Evolutionary conservation across 2,888 invertebrate species (phyloP), one percentile per base, ranked within the genome.

Genomic region (Penaeus monodon): DNA sequence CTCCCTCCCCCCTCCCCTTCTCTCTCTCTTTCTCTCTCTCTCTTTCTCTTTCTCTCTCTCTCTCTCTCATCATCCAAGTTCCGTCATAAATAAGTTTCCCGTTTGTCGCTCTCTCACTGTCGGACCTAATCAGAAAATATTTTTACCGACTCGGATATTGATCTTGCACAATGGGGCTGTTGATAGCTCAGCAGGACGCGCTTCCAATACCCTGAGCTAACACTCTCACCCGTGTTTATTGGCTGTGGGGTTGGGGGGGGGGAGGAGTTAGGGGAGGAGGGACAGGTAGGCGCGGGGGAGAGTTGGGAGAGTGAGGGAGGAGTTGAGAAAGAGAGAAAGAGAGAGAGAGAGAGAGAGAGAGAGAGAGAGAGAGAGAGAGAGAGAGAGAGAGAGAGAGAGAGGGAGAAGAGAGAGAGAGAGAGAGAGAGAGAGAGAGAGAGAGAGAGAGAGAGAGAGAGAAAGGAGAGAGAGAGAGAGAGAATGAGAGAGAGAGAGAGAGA

Each of bases 51-150:
- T 7, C 6, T 7, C 7, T 7, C 33, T 3, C 49, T 7, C 6
- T 7, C 14, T 7, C 7, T 12, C 49, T 44, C 38, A 44, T 66
- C 81, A 81, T n/a, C 38, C 81, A 81, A 81, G 81, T 81, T 81
- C 66, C 38, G 81, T 81, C 66, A 81, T 81, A 81, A 81, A 68
- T 38, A 81, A 81, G 81, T 79, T 79, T 64, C 63, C 79, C 63
- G 57, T 63, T 49, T 79, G 79, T 27, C 79, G 79, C 79, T 64
- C 24, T 79, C 79, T 33, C 27, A 79, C 63, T 57, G 49, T 63
- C 57, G 64, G 63, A 79, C 57, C 79, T 79, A 79, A 79, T 79
- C 79, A 79, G 79, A 79, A 79, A 79, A 79, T 79, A 79, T 79
- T 79, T 57, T 79, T 79, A 63, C 79, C 79, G 63, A 57, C 64